Conservation (phyloP, 2,888 invertebrate genomes). For the Calephelis perditalis region DNA sequence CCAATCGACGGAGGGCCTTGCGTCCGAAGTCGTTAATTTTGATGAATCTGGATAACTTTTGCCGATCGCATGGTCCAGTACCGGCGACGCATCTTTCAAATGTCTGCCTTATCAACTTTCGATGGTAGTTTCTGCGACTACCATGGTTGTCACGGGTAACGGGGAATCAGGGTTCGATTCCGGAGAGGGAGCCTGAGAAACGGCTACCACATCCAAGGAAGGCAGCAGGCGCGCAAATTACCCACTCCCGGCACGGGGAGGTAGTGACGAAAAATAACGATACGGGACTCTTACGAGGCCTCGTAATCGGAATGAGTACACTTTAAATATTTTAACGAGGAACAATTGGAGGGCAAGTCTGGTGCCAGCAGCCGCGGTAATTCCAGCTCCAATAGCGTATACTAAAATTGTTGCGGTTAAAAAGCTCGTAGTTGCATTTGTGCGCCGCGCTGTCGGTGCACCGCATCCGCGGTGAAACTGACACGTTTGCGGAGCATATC, state of each 20-base stretch:
- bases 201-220: conserved; percentile 85
- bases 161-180: conserved; percentile 87
- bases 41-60: conserved; percentile 67
- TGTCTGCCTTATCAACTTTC: conserved; percentile 83
- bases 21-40: conserved; percentile 54
- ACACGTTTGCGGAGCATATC: conserved; percentile 44
- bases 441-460: conserved; percentile 66
- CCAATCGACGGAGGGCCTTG: conserved; percentile 40
- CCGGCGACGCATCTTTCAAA: conserved; percentile 80
- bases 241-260: conserved; percentile 43
- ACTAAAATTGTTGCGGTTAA: conserved; percentile 85
- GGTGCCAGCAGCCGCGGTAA: conserved; percentile 85
- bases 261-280: conserved; percentile 84
- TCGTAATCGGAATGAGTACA: conserved; percentile 77
- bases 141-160: conserved; percentile 84
- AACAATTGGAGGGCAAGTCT: conserved; percentile 82
- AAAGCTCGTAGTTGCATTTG: conserved; percentile 79
- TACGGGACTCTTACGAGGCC: conserved; percentile 77
- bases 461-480: conserved; percentile 52
- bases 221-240: conserved; percentile 82
- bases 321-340: conserved; percentile 79
- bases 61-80: conserved; percentile 54
- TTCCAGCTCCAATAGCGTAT: conserved; percentile 84
- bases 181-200: conserved; percentile 85
- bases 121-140: conserved; percentile 82